Percentiles rank a stretch among this genome's conserved stretches.
phyloP scores from a whole-genome alignment of 2,113 vertebrate species.

The Actenoides lindsayi region DNA sequence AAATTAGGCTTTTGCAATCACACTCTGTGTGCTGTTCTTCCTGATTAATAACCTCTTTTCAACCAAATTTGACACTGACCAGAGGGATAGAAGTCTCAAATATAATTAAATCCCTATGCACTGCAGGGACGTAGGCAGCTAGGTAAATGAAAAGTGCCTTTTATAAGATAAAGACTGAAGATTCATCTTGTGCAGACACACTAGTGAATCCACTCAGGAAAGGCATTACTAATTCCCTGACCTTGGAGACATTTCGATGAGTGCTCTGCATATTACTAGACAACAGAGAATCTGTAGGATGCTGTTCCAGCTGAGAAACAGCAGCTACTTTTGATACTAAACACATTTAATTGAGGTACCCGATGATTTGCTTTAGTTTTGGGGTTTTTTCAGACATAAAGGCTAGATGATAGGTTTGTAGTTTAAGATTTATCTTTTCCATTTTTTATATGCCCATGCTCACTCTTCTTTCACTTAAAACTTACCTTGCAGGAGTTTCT shows the following conservation, averaged over 20 bases:
- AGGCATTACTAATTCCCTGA: not conserved
- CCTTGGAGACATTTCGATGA: not conserved
- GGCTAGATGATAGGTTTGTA: not conserved
- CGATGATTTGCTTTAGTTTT: not conserved
- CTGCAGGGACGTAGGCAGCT: conserved; percentile 16
- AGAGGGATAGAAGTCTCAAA: conserved; percentile 26
- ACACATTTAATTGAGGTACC: not conserved
- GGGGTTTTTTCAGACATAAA: not conserved
- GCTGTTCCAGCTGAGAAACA: not conserved
- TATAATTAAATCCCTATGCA: conserved; percentile 32
- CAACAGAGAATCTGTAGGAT: not conserved
- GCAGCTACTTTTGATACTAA: not conserved
- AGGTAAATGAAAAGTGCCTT: conserved; percentile 37
- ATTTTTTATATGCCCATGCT: not conserved
- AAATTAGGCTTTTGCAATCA: conserved; percentile 32
- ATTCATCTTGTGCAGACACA: not conserved
- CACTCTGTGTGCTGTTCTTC: not conserved
- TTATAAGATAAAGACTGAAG: conserved; percentile 4
- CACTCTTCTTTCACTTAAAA: not conserved
- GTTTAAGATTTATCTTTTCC: not conserved
- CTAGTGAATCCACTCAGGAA: not conserved
- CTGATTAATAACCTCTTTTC: conserved; percentile 55
- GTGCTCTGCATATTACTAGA: not conserved
- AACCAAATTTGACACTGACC: conserved; percentile 44
- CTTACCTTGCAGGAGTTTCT: not conserved